These are phyloP conservation scores for Hofmannophila pseudospretella DNA, from an alignment of 2,888 invertebrate species.

Conservation along the genomic window DNA sequence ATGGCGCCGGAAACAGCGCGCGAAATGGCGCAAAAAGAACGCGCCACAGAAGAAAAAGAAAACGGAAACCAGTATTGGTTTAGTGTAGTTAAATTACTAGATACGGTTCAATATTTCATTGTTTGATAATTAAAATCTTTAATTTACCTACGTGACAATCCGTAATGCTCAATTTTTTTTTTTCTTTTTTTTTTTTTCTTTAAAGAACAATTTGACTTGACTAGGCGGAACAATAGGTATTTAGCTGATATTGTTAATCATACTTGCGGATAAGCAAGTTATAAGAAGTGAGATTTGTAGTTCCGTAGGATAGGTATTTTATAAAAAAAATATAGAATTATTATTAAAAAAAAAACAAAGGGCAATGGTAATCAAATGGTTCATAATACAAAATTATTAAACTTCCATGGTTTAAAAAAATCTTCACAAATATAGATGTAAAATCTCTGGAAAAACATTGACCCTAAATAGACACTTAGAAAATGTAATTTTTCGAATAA, in stretches of 20 bases:
- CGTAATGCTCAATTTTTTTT: constrained; percentile 9
- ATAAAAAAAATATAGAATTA: constrained; percentile 14
- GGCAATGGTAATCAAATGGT: neutral
- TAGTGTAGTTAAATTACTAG: constrained; percentile 27
- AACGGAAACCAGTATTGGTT: constrained; percentile 64
- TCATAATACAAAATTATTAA: no score
- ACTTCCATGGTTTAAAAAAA: neutral
- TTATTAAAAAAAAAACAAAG: neutral
- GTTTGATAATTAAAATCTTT: constrained; percentile 15
- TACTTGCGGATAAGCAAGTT: constrained; percentile 39
- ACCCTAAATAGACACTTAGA: constrained; percentile 1
- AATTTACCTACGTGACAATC: neutral
- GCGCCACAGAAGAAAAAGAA: constrained; percentile 52
- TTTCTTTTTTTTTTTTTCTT: constrained; percentile 14
- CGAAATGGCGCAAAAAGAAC: constrained; percentile 27
- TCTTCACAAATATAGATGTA: neutral
- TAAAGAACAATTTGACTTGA: constrained; percentile 22
- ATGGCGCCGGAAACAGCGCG: constrained; percentile 10
- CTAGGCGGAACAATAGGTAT: constrained; percentile 32
- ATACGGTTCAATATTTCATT: constrained; percentile 18
- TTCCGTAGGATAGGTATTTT: constrained; percentile 22
- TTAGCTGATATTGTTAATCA: constrained; percentile 16
- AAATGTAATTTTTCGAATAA: constrained; percentile 20
- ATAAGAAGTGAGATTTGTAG: constrained; percentile 58
- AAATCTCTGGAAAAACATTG: neutral